phyloP scores from a whole-genome alignment of 1,140 invertebrate genomes.

The Eueides isabella region DNA sequence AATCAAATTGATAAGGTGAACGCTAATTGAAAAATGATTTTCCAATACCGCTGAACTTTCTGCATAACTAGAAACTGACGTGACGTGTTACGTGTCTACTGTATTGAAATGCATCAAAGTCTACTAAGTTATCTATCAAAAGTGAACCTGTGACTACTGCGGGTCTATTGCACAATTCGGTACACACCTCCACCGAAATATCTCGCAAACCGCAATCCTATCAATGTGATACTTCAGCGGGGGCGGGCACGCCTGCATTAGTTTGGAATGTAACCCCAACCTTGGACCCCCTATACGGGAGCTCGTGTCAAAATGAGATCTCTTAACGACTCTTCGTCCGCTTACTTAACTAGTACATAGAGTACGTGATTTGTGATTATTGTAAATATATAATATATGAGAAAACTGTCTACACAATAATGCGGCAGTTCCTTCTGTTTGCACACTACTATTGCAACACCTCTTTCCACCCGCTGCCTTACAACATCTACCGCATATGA shows the following conservation, averaged over 20 bases:
- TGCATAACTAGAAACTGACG: neutral
- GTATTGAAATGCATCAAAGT: neutral
- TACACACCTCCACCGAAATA: neutral
- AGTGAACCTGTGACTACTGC: neutral
- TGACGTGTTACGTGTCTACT: neutral
- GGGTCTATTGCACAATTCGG: neutral
- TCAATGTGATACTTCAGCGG: too few species aligned
- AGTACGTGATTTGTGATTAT: neutral
- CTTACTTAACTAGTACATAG: neutral
- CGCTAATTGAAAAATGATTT: neutral
- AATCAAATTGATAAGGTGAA: neutral
- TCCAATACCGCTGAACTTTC: neutral
- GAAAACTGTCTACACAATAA: neutral
- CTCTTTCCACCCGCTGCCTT: neutral
- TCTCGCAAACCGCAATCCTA: too few species aligned
- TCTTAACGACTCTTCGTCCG: neutral
- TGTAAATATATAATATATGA: conserved; percentile 2
- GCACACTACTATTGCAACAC: neutral
- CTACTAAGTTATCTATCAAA: neutral
- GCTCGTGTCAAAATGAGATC: conserved; percentile 6
- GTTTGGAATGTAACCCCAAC: conserved; percentile 2
- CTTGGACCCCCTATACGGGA: neutral
- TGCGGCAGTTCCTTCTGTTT: neutral
- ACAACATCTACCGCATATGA: neutral
- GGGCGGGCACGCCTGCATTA: neutral